Evolutionary conservation across 2,888 invertebrate species (phyloP).

Genomic region (Acanthacorydalis orientalis): DNA sequence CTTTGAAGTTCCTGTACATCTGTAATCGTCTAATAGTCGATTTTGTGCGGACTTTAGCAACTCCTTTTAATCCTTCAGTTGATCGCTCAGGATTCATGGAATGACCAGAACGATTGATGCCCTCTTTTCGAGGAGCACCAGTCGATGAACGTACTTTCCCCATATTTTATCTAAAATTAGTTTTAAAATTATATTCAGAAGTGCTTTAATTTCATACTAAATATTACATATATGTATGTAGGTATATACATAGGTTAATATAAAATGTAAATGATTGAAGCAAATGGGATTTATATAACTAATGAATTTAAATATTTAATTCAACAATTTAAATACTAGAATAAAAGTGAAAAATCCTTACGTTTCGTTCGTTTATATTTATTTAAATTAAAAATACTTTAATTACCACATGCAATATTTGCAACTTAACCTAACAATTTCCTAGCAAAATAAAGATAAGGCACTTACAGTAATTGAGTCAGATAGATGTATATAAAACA

Average conservation of each 20-base stretch:
- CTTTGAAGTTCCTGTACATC: slow-evolving; percentile 97
- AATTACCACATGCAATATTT: too few species aligned
- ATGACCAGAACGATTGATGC: slow-evolving; percentile 72
- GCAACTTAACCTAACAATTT: too few species aligned
- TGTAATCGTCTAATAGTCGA: slow-evolving; percentile 90
- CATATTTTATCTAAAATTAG: slow-evolving; percentile 32
- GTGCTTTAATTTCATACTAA: not conserved
- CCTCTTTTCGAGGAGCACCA: slow-evolving; percentile 66
- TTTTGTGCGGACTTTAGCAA: slow-evolving; percentile 71
- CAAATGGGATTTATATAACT: too few species aligned
- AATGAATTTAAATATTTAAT: too few species aligned
- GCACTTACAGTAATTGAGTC: too few species aligned
- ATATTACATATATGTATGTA: not conserved
- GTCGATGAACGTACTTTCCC: slow-evolving; percentile 55
- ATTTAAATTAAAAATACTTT: too few species aligned
- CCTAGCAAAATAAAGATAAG: too few species aligned
- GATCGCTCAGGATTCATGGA: slow-evolving; percentile 90
- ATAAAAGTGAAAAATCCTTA: not conserved
- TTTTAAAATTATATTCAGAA: not conserved
- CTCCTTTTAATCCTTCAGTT: slow-evolving; percentile 62
- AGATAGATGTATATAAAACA: too few species aligned
- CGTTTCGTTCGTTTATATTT: too few species aligned
- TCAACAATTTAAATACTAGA: not conserved
- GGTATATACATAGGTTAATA: too few species aligned
- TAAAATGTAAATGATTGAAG: too few species aligned